A percentile compares a stretch with the other conserved stretches of the same genome.
Evolutionary conservation across 2,113 vertebrate species (phyloP).

Genomic region (Callipepla squamata): DNA sequence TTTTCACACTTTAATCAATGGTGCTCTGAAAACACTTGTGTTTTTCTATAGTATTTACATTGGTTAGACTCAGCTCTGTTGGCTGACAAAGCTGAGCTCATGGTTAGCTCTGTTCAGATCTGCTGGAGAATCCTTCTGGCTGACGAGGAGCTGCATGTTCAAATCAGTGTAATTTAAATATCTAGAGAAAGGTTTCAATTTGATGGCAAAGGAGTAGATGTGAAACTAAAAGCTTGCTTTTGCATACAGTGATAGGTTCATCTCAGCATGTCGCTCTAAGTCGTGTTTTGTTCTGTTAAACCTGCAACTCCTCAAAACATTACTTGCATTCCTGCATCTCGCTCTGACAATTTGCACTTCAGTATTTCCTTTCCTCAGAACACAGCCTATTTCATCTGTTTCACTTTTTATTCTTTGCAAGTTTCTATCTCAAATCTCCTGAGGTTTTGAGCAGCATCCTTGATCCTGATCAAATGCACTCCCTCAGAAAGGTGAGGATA

Average conservation of each 20-base stretch:
- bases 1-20: neutral
- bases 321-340: neutral
- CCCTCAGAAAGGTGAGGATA: neutral
- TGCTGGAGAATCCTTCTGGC: neutral
- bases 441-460: neutral
- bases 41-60: neutral
- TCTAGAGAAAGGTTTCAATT: neutral
- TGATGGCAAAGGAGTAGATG: neutral
- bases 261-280: fast-evolving
- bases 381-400: neutral
- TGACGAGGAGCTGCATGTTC: neutral
- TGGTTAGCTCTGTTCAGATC: neutral
- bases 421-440: neutral
- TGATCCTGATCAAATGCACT: neutral
- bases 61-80: neutral
- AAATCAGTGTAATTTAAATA: neutral
- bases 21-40: fast-evolving
- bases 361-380: neutral
- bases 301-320: neutral
- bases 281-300: neutral
- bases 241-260: neutral
- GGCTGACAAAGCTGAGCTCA: neutral
- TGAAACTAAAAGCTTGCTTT: neutral
- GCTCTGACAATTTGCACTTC: neutral
- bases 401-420: neutral